Evolutionary conservation across 2,888 invertebrate species (phyloP).

Genomic region (Yponomeuta evonymella): DNA sequence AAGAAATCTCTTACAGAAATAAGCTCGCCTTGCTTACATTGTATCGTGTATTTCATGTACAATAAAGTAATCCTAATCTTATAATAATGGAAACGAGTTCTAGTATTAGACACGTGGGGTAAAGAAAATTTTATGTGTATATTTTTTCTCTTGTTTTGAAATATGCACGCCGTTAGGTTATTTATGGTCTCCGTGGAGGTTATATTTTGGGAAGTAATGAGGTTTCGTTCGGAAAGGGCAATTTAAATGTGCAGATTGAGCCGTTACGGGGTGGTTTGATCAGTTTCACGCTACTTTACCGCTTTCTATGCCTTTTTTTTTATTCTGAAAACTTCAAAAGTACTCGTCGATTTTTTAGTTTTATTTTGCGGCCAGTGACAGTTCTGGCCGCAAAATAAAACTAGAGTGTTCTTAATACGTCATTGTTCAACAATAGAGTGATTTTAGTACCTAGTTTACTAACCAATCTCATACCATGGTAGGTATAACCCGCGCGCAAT

Average conservation of each 20-base stretch:
- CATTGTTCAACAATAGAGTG: too few relatives aligned
- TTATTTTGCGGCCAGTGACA: too few relatives aligned
- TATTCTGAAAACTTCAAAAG: background rate
- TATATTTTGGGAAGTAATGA: constrained; percentile 75
- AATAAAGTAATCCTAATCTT: background rate
- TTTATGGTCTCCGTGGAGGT: constrained; percentile 74
- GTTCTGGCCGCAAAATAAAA: too few relatives aligned
- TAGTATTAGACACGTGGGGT: constrained; percentile 67
- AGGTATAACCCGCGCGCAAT: too few relatives aligned
- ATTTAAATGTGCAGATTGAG: constrained; percentile 74
- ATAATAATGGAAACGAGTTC: constrained; percentile 38
- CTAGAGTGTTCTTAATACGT: too few relatives aligned
- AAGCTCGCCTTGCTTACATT: too few relatives aligned
- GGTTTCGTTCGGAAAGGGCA: constrained; percentile 73
- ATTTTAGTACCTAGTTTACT: too few relatives aligned
- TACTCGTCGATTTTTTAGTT: background rate
- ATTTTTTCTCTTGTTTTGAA: constrained; percentile 74
- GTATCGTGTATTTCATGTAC: too few relatives aligned
- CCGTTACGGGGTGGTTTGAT: constrained; percentile 57
- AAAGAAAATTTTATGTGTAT: constrained; percentile 71
- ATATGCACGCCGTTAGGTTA: constrained; percentile 73
- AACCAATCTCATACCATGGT: too few relatives aligned
- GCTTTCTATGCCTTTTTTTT: constrained; percentile 27
- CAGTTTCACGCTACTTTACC: constrained; percentile 26
- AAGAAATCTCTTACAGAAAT: too few relatives aligned